Conservation (phyloP, 2,113 vertebrate genomes). For the Labeo rohita region DNA sequence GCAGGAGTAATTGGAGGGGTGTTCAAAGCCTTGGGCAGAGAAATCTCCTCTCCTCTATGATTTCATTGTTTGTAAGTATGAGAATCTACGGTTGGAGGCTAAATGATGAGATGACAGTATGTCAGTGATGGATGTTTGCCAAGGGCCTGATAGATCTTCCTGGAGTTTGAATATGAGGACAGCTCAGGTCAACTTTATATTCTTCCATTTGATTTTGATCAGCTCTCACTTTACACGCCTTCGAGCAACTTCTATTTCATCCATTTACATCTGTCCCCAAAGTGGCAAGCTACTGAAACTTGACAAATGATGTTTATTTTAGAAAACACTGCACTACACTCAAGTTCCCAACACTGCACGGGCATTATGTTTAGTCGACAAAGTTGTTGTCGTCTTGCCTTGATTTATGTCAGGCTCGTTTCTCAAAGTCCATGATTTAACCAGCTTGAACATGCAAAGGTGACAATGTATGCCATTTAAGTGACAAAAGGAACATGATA, state of each 20-base stretch:
- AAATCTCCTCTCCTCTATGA: background rate
- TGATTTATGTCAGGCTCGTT: constrained; percentile 27
- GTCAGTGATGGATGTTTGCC: constrained; percentile 1
- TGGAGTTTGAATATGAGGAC: background rate
- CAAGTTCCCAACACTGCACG: background rate
- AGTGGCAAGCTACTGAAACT: background rate
- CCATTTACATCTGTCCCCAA: constrained; percentile 5
- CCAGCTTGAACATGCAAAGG: background rate
- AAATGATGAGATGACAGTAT: constrained; percentile 22
- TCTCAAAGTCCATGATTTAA: background rate
- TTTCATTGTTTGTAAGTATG: constrained; percentile 1
- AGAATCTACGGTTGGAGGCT: background rate
- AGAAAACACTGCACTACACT: constrained; percentile 12
- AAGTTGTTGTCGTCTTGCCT: background rate
- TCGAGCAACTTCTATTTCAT: background rate
- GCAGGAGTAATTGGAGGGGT: constrained; percentile 72
- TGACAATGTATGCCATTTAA: background rate
- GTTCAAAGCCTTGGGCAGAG: constrained; percentile 57
- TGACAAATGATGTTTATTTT: constrained; percentile 34
- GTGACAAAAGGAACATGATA: no score
- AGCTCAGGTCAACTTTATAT: constrained; percentile 15
- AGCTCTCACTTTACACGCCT: background rate
- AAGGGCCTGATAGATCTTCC: constrained; percentile 1
- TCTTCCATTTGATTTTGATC: constrained; percentile 27
- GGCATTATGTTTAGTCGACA: background rate